Conservation (phyloP, 1,140 invertebrate species). For the Physella acuta region DNA sequence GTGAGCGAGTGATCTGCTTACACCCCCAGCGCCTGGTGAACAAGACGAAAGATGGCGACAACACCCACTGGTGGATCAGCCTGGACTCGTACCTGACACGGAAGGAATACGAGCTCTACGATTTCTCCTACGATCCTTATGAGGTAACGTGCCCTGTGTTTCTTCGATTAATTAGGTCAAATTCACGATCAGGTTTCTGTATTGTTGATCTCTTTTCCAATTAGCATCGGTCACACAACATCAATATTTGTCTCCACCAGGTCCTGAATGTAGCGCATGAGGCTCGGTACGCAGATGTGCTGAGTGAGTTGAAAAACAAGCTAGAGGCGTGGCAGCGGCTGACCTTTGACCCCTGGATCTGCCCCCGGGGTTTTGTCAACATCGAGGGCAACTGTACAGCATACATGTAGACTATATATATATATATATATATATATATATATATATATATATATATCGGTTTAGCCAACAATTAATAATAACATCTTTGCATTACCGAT, state of each 20-base stretch:
- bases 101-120: slow-evolving; percentile 84
- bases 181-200: neutral
- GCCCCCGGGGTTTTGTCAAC: neutral
- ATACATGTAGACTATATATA: no score
- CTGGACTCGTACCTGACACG: slow-evolving; percentile 78
- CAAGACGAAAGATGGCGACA: slow-evolving; percentile 65
- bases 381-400: neutral
- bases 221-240: neutral
- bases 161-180: neutral
- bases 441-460: no score
- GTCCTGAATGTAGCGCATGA: neutral
- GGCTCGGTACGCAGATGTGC: neutral
- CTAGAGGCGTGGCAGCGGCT: neutral
- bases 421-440: no score
- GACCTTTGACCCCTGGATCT: neutral
- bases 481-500: no score
- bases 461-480: no score
- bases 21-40: neutral
- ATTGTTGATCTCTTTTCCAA: neutral
- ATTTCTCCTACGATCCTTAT: slow-evolving; percentile 74
- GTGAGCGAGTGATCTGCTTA: neutral
- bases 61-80: slow-evolving; percentile 78
- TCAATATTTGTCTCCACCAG: neutral
- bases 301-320: neutral
- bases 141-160: slow-evolving; percentile 61